Evolutionary conservation across 2,797 vertebrate genomes (phyloP).

Genomic region (Glyptemys insculpta): DNA sequence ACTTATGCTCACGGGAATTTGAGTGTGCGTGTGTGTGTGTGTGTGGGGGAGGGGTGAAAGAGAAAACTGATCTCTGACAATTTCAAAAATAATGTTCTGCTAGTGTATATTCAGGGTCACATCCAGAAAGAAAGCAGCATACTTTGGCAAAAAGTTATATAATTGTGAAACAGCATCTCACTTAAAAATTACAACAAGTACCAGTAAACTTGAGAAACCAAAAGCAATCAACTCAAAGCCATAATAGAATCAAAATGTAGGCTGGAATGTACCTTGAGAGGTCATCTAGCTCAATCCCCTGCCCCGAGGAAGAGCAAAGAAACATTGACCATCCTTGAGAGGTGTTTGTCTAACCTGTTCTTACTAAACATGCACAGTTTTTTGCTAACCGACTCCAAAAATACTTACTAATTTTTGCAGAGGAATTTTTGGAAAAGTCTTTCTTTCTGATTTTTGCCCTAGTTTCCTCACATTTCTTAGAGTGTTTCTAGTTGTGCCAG

Average conservation of each 20-base stretch:
- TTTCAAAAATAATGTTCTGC: background rate
- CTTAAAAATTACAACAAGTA: background rate
- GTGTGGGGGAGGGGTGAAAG: accelerated
- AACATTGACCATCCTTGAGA: no score
- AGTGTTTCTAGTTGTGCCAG: no score
- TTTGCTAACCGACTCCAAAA: no score
- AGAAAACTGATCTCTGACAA: background rate
- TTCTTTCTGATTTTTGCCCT: no score
- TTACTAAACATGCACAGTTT: no score
- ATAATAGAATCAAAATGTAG: background rate
- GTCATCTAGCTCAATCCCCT: no score
- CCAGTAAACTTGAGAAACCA: background rate
- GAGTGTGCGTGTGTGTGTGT: no score
- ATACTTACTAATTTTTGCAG: no score
- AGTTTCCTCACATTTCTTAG: no score
- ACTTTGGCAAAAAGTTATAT: background rate
- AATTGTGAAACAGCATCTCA: accelerated
- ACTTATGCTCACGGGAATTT: background rate
- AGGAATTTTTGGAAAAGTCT: no score
- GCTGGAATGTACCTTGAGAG: background rate
- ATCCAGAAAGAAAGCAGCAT: background rate
- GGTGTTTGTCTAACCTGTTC: no score
- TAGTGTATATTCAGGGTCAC: background rate
- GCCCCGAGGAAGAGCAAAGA: no score
- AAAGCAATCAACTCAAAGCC: background rate